A percentile compares a stretch with the other conserved stretches of the same genome.
phyloP scores from a whole-genome alignment of 2,113 vertebrate species.

The Dermatemys mawii region DNA sequence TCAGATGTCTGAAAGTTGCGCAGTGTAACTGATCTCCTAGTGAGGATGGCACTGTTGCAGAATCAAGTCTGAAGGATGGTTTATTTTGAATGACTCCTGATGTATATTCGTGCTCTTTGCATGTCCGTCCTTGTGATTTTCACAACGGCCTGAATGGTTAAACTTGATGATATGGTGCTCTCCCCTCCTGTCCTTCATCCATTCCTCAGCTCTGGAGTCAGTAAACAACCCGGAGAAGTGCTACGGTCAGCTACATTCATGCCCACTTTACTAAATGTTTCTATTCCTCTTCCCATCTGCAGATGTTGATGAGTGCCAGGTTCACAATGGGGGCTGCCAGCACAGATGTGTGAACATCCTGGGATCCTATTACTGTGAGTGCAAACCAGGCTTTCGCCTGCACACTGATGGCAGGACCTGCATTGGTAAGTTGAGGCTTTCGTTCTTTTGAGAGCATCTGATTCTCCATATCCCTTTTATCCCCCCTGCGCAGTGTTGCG shows the following conservation, averaged over 20 bases:
- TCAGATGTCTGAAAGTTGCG: not conserved
- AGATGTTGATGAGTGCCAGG: slow-evolving; percentile 94
- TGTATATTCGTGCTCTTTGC: fast-evolving
- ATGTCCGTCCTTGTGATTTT: not conserved
- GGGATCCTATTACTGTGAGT: slow-evolving; percentile 91
- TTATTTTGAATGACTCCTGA: not conserved
- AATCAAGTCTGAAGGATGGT: not conserved
- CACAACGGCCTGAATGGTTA: fast-evolving
- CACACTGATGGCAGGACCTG: slow-evolving; percentile 93
- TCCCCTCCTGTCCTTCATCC: not conserved
- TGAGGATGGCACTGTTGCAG: fast-evolving
- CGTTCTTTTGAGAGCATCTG: fast-evolving
- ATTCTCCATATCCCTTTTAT: fast-evolving
- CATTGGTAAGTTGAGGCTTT: slow-evolving; percentile 79
- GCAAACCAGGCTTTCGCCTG: slow-evolving; percentile 86
- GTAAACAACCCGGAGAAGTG: fast-evolving
- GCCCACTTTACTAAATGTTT: not conserved
- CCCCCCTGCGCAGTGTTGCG: fast-evolving
- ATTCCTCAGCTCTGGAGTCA: fast-evolving
- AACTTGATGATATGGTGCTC: fast-evolving
- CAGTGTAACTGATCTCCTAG: not conserved
- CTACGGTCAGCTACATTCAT: fast-evolving
- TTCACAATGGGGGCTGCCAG: slow-evolving; percentile 95
- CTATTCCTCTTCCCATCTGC: not conserved
- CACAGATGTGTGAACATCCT: slow-evolving; percentile 92